phyloP scores from a whole-genome alignment of 2,113 vertebrate genomes.

The Etheostoma cragini region DNA sequence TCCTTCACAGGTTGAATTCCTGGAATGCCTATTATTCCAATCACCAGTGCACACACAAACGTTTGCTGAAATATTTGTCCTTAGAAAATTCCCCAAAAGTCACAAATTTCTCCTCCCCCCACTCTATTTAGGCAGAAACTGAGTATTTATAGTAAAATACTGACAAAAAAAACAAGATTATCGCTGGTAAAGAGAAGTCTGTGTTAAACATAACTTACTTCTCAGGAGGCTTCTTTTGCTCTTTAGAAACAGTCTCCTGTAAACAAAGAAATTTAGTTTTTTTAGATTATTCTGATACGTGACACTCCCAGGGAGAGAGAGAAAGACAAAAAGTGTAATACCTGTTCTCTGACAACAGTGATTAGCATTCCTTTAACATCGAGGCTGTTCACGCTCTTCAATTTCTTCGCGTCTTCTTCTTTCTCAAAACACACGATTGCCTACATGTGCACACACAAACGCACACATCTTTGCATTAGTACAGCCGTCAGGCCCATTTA shows the following conservation, averaged over 20 bases:
- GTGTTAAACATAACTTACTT: constrained; percentile 42
- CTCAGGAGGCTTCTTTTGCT: neutral
- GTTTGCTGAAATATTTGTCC: neutral
- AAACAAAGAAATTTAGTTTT: neutral
- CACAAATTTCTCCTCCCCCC: no score
- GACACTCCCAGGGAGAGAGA: no score
- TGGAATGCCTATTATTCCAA: neutral
- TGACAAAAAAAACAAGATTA: neutral
- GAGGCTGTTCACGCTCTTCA: constrained; percentile 59
- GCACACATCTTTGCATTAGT: neutral
- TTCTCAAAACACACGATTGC: constrained; percentile 74
- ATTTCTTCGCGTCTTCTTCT: constrained; percentile 74
- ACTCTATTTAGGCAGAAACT: neutral
- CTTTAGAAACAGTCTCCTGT: constrained; percentile 1
- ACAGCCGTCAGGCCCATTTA: neutral
- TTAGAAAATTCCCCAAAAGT: neutral
- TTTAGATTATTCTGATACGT: neutral
- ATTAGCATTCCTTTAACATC: constrained; percentile 53
- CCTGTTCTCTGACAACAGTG: constrained; percentile 51
- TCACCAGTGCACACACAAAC: neutral
- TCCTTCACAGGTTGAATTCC: neutral
- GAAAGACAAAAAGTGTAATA: constrained; percentile 8
- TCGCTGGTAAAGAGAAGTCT: neutral
- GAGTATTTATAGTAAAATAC: neutral
- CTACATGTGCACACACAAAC: constrained; percentile 44